Percentiles rank a stretch among this genome's conserved stretches.
These are phyloP conservation scores for Plecotus auritus DNA, from an alignment of 2,113 vertebrate genomes.

Conservation along the genomic window DNA sequence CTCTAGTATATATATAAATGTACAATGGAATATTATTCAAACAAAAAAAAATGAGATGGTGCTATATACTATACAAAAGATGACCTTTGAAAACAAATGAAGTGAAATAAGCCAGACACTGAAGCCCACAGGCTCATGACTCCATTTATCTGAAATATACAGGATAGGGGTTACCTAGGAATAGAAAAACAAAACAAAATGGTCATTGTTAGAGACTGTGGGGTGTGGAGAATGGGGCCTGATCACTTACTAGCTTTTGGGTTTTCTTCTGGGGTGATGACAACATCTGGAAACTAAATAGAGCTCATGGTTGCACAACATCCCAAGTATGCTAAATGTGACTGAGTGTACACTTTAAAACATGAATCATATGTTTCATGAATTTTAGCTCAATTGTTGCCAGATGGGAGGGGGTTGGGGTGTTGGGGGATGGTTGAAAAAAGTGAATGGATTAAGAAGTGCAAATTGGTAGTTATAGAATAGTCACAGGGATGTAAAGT, in stretches of 20 bases:
- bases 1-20: no score
- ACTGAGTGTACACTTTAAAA: background rate
- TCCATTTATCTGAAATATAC: background rate
- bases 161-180: background rate
- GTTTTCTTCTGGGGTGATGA: background rate
- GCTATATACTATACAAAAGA: background rate
- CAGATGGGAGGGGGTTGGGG: no score
- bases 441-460: no score
- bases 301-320: background rate
- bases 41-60: background rate
- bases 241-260: background rate
- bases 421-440: no score
- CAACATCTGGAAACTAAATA: background rate
- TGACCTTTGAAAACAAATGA: background rate
- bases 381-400: background rate
- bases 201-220: background rate
- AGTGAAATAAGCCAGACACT: background rate
- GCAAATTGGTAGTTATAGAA: no score
- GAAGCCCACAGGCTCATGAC: background rate
- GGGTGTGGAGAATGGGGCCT: background rate
- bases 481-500: no score
- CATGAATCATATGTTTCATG: background rate
- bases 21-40: no score
- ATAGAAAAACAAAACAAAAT: background rate
- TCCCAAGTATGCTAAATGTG: background rate